These are phyloP conservation scores for Macrosteles quadrilineatus DNA, from an alignment of 1,140 invertebrate species.

Conservation along the genomic window DNA sequence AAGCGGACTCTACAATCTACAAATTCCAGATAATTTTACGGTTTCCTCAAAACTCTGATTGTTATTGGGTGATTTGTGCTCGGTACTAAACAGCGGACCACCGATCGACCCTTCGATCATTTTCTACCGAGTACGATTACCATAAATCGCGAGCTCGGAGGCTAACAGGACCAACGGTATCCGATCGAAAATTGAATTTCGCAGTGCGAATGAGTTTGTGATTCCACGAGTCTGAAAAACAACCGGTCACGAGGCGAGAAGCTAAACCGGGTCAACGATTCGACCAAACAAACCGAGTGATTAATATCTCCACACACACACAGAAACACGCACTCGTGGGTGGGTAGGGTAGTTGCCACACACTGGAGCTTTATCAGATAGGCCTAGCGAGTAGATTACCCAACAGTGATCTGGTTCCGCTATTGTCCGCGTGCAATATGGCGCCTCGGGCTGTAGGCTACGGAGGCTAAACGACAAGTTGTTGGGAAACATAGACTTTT, in stretches of 20 bases:
- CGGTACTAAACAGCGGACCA: neutral
- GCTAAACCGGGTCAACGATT: slow-evolving; percentile 6
- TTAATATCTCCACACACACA: slow-evolving; percentile 1
- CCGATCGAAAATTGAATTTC: slow-evolving; percentile 19
- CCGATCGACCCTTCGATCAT: neutral
- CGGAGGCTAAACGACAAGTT: neutral
- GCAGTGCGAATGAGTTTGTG: too few species aligned
- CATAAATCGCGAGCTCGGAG: slow-evolving; percentile 9
- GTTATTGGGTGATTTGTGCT: neutral
- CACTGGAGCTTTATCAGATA: slow-evolving; percentile 18
- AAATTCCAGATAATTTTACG: neutral
- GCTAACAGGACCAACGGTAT: neutral
- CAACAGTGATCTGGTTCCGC: slow-evolving; percentile 17
- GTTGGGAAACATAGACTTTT: too few species aligned
- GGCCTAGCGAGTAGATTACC: slow-evolving; percentile 7
- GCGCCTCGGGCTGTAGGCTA: neutral
- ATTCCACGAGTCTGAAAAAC: too few species aligned
- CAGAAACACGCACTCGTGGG: neutral
- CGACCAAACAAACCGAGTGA: neutral
- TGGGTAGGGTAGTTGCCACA: neutral
- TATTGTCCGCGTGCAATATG: slow-evolving; percentile 19
- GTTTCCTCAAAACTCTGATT: neutral
- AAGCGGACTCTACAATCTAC: neutral
- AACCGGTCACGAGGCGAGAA: slow-evolving; percentile 9
- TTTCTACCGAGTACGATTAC: slow-evolving; percentile 8